Percentiles rank a stretch among this genome's conserved stretches.
Conservation (phyloP, 1,140 invertebrate genomes). For the Drosophila watanabei region DNA sequence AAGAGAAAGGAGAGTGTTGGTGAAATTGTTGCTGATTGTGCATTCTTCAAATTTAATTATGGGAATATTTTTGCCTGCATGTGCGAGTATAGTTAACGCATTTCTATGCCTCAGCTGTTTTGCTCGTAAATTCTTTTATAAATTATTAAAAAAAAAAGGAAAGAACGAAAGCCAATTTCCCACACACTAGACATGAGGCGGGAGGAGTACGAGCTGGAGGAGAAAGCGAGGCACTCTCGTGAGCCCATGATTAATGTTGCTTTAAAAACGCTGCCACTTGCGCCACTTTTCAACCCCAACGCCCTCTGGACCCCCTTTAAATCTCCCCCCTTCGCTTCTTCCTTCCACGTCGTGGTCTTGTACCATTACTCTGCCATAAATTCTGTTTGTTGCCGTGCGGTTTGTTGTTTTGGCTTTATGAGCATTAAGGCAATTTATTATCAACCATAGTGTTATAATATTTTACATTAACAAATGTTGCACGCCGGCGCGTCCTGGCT, state of each 20-base stretch:
- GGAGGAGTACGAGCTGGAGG: slow-evolving; percentile 3
- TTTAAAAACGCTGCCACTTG: slow-evolving; percentile 78
- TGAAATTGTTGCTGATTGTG: slow-evolving; percentile 66
- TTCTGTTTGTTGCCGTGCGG: slow-evolving; percentile 63
- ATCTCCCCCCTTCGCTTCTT: neutral
- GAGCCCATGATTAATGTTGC: slow-evolving; percentile 76
- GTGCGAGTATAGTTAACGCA: slow-evolving; percentile 25
- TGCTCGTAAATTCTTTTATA: slow-evolving; percentile 71
- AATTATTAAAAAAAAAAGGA: slow-evolving; percentile 60
- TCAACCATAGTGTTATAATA: slow-evolving; percentile 72
- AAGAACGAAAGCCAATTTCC: slow-evolving; percentile 35
- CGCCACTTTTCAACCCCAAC: slow-evolving; percentile 48
- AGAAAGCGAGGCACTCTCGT: slow-evolving; percentile 52
- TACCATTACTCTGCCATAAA: slow-evolving; percentile 63
- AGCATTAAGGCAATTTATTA: slow-evolving; percentile 73
- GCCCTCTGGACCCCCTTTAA: slow-evolving; percentile 12
- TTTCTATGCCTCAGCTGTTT: slow-evolving; percentile 69
- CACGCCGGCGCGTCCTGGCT: slow-evolving; percentile 6
- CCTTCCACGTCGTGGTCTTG: slow-evolving; percentile 21
- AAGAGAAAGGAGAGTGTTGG: slow-evolving; percentile 41
- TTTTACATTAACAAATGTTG: slow-evolving; percentile 77
- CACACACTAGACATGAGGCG: slow-evolving; percentile 30
- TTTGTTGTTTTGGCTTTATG: slow-evolving; percentile 66
- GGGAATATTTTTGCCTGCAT: slow-evolving; percentile 32
- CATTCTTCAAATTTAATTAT: slow-evolving; percentile 68